These are phyloP conservation scores for Serripes groenlandicus DNA, from an alignment of 2,888 invertebrate species.

Conservation along the genomic window DNA sequence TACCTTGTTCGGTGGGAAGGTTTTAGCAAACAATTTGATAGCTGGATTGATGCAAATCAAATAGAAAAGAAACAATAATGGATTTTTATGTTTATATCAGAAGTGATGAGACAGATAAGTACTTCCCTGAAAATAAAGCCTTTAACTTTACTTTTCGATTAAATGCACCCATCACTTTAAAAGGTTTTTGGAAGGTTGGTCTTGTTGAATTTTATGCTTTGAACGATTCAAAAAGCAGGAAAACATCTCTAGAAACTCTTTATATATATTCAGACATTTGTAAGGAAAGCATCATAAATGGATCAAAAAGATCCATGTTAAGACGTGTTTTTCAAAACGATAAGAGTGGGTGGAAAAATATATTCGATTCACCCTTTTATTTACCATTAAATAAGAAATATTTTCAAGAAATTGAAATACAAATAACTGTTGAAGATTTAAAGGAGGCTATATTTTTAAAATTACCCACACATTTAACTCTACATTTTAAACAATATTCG, in stretches of 20 bases:
- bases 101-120: conserved; percentile 36
- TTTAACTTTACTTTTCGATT: conserved; percentile 44
- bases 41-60: conserved; percentile 41
- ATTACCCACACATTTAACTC: background rate
- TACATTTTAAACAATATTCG: conserved; percentile 6
- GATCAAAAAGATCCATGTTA: conserved; percentile 6
- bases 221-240: background rate
- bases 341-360: background rate
- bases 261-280: conserved; percentile 6
- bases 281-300: conserved; percentile 15
- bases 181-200: conserved; percentile 12
- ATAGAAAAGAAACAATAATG: conserved; percentile 50
- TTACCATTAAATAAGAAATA: conserved; percentile 19
- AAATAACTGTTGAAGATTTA: background rate
- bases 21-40: conserved; percentile 35
- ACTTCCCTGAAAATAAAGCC: conserved; percentile 41
- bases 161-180: conserved; percentile 4
- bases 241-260: background rate
- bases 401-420: conserved; percentile 9
- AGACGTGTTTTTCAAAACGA: conserved; percentile 11
- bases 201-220: conserved; percentile 1
- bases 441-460: background rate
- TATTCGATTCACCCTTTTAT: background rate
- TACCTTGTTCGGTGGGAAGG: conserved; percentile 47
- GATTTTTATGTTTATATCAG: conserved; percentile 40